Evolutionary conservation across 2,113 vertebrate genomes (phyloP).

Genomic region (Leucoraja erinaceus): DNA sequence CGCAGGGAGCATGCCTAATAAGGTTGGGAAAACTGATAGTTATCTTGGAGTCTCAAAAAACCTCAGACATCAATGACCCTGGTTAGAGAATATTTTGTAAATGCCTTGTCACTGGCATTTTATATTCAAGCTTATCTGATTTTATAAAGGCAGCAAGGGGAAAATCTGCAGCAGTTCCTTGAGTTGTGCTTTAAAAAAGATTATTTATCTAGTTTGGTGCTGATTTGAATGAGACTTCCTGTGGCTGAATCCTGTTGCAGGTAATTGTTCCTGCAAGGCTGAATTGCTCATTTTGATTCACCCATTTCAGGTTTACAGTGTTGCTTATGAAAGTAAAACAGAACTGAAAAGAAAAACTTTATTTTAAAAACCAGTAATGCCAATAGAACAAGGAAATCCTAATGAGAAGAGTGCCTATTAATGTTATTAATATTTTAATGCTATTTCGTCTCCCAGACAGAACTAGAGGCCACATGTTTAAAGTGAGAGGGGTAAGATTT

Average conservation of each 20-base stretch:
- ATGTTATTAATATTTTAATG: not conserved
- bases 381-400: not conserved
- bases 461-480: no score
- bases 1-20: slow-evolving; percentile 77
- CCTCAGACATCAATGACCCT: slow-evolving; percentile 57
- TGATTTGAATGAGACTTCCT: slow-evolving; percentile 24
- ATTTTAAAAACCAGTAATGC: not conserved
- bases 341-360: not conserved
- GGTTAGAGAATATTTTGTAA: slow-evolving; percentile 63
- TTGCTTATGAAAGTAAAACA: not conserved
- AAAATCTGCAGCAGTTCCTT: not conserved
- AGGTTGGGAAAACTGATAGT: slow-evolving; percentile 79
- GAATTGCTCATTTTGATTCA: not conserved
- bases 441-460: not conserved
- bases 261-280: not conserved
- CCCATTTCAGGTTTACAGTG: not conserved
- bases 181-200: not conserved
- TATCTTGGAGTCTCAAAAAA: slow-evolving; percentile 58
- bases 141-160: slow-evolving; percentile 51
- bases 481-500: no score
- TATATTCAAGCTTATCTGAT: slow-evolving; percentile 55
- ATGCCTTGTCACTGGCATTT: slow-evolving; percentile 57
- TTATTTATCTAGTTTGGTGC: not conserved
- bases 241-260: not conserved
- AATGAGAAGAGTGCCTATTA: not conserved